Evolutionary conservation across 1,140 invertebrate genomes (phyloP).

Genomic region (Oreohelix idahoensis): DNA sequence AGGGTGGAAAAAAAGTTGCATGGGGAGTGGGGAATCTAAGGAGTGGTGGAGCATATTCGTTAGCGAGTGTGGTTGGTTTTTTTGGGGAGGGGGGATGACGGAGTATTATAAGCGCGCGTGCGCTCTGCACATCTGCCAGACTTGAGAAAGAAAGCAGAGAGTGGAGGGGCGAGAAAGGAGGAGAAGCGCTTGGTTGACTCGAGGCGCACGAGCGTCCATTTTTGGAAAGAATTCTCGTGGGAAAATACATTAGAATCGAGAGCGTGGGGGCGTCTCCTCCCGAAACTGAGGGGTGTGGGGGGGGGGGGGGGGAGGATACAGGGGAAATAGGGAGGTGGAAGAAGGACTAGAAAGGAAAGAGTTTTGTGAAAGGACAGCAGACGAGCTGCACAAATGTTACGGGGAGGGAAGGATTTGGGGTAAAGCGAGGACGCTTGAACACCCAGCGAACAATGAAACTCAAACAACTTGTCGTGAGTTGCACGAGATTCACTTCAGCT

Average conservation of each 20-base stretch:
- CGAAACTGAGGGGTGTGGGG: neutral
- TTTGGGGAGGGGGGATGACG: neutral
- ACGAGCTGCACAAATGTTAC: neutral
- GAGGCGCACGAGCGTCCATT: neutral
- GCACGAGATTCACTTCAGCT: neutral
- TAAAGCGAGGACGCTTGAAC: neutral
- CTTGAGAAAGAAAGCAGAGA: neutral
- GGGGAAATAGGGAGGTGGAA: neutral
- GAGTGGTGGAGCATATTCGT: neutral
- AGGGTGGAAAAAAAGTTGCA: neutral
- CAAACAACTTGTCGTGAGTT: neutral
- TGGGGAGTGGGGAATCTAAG: neutral
- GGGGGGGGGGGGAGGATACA: neutral
- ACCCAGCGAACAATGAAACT: neutral
- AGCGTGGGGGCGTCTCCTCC: too few species aligned
- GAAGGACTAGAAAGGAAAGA: too few species aligned
- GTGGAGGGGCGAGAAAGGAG: neutral
- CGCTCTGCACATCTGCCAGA: conserved; percentile 21
- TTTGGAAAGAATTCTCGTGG: conserved; percentile 4
- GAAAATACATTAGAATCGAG: neutral
- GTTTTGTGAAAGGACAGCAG: neutral
- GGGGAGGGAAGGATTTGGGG: neutral
- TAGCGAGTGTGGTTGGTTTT: neutral
- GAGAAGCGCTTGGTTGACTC: neutral
- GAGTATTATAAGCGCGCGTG: neutral